These are phyloP conservation scores for Cynopterus brachyotis DNA, from an alignment of 2,113 vertebrate species.

Conservation along the genomic window DNA sequence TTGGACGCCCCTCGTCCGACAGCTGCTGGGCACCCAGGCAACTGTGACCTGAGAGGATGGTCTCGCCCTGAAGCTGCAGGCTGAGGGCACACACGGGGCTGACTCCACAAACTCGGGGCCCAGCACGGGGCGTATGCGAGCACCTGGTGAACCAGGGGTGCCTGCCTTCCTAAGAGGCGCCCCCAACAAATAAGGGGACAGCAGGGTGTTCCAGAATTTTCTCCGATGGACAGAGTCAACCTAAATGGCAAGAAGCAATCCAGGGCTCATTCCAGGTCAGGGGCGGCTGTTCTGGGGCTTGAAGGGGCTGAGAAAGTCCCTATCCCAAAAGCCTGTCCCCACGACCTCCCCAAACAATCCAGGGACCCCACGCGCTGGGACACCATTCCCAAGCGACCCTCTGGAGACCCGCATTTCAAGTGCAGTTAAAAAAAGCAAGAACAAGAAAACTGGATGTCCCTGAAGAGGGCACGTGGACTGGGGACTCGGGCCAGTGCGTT, in stretches of 20 bases:
- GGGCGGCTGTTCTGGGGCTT: background rate
- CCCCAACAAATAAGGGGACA: background rate
- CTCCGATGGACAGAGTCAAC: background rate
- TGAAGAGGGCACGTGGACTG: fast-evolving
- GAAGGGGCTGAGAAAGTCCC: background rate
- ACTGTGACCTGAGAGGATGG: fast-evolving
- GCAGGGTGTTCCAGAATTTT: background rate
- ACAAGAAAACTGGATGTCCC: fast-evolving
- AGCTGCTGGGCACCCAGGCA: background rate
- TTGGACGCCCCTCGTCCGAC: fast-evolving
- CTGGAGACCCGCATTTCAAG: fast-evolving
- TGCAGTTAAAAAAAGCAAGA: background rate
- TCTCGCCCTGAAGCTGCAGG: background rate
- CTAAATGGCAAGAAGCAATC: background rate
- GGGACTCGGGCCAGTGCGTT: fast-evolving
- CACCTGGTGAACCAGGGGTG: fast-evolving
- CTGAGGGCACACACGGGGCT: fast-evolving
- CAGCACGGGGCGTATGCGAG: fast-evolving
- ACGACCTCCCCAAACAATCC: fast-evolving
- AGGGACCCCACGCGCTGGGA: fast-evolving
- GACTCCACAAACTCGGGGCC: fast-evolving
- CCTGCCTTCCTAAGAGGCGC: background rate
- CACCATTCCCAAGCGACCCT: background rate
- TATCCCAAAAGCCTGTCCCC: fast-evolving
- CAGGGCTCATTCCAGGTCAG: background rate